A percentile compares a stretch with the other conserved stretches of the same genome.
Conservation (phyloP, 1,140 invertebrate species). For the Atta cephalotes region DNA sequence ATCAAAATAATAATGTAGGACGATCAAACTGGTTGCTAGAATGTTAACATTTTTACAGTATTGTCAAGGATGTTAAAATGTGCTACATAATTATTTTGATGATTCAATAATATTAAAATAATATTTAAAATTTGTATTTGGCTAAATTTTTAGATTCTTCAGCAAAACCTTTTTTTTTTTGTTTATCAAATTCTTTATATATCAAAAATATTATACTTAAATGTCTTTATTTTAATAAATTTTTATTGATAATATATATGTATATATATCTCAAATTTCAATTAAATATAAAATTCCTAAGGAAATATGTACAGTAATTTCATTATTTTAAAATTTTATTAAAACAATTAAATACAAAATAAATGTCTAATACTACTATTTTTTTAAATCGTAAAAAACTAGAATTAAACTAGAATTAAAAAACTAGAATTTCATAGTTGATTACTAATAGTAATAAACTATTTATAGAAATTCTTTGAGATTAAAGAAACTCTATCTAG, state of each 20-base stretch:
- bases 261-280: background rate
- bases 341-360: background rate
- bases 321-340: background rate
- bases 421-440: background rate
- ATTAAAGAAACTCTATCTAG: slow-evolving; percentile 15
- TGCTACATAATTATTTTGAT: too few species aligned
- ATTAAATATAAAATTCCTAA: background rate
- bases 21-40: too few species aligned
- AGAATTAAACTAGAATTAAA: background rate
- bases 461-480: background rate
- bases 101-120: too few species aligned
- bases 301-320: background rate
- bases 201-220: background rate
- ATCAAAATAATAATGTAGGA: too few species aligned
- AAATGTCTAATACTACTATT: background rate
- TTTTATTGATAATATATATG: background rate
- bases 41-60: too few species aligned
- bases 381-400: background rate
- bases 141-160: too few species aligned
- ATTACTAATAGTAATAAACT: background rate
- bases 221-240: background rate
- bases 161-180: background rate
- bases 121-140: too few species aligned
- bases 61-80: too few species aligned
- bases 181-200: background rate